Conservation (phyloP, 2,888 invertebrate genomes). For the Tetranychus piercei region DNA sequence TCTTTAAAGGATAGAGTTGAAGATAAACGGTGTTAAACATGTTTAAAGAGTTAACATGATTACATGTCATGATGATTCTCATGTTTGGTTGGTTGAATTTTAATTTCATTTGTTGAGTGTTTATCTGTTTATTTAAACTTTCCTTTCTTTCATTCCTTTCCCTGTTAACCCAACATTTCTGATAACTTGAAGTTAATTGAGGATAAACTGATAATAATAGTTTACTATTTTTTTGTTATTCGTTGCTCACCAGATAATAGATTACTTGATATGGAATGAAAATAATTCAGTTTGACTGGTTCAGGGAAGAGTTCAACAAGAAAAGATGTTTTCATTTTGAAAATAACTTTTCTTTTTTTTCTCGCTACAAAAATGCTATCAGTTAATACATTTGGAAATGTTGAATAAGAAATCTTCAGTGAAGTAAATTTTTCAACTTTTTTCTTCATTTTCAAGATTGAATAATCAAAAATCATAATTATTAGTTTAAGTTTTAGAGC, state of each 20-base stretch:
- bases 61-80: background rate
- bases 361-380: background rate
- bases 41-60: background rate
- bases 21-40: too few species aligned
- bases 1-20: too few species aligned
- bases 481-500: too few species aligned
- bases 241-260: background rate
- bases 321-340: background rate
- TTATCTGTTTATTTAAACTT: background rate
- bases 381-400: background rate
- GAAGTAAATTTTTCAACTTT: background rate
- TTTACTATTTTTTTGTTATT: too few species aligned
- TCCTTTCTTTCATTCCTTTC: too few species aligned
- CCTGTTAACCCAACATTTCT: background rate
- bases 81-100: background rate
- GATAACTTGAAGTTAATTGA: constrained; percentile 1
- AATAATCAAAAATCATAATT: too few species aligned
- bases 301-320: background rate
- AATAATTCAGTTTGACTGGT: background rate
- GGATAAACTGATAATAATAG: background rate
- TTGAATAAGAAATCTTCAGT: background rate
- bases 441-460: background rate
- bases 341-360: background rate
- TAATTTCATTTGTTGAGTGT: background rate
- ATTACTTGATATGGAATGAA: background rate